Evolutionary conservation across 2,888 invertebrate genomes (phyloP), one percentile per base, ranked within the genome.

Genomic region (Sinohyriopsis cumingii): DNA sequence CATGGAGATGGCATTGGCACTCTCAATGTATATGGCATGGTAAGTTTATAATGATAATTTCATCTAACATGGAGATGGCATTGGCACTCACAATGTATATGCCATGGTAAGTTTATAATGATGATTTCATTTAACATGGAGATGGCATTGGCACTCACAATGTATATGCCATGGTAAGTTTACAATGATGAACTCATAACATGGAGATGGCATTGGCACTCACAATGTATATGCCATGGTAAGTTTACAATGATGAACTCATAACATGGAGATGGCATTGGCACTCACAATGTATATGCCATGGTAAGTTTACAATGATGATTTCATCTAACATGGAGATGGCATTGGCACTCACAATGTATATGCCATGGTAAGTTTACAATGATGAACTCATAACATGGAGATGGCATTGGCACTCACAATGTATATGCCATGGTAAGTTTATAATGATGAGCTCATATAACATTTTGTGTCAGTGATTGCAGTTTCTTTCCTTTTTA

Each of bases 51-150:
- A 28, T 28, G 28, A 28, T 28, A 84, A 53, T 78, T 79, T 22
- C 75, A 86, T n/a, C n/a, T 12, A 85, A 82, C 25, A 82, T 65
- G 86, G 86, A 18, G 60, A 28, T 65, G 78, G 76, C 5, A 78
- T 85, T 20, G 85, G 84, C 33, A 79, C 80, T 22, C 75, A 86
- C 12, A 85, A 83, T 69, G 79, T 87, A 19, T 86, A 85, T 73
- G 78, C 80, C 4, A 67, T 75, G 82, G 83, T 84, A 71, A 62
- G 73, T 59, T 33, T 22, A 20, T 22, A 20, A 24, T 7, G 9
- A 22, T 28, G 19, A 28, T 15, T 54, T 68, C 12, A 22, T 22
- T 1, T 25, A 45, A 25, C 22, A 81, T 65, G 86, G 86, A 18
- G 60, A 28, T 65, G 78, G 76, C 4, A 78, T 85, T 20, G 85